phyloP scores from a whole-genome alignment of 2,888 invertebrate species.

The Yponomeuta evonymella region DNA sequence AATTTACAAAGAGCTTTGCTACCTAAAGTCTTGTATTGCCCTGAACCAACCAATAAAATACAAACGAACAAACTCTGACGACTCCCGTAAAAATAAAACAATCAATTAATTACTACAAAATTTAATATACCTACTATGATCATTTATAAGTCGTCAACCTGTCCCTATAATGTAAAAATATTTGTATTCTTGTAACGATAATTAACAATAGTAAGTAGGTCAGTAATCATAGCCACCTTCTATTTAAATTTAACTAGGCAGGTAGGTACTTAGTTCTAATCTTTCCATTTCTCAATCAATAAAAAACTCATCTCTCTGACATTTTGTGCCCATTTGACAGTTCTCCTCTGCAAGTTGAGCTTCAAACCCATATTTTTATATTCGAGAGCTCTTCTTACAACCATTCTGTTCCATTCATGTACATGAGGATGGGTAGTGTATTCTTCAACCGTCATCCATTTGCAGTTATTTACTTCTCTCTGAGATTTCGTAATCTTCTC shows the following conservation, averaged over 20 bases:
- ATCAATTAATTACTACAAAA: not conserved
- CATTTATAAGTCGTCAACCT: not conserved
- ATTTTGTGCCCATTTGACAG: constrained; percentile 50
- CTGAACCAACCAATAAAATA: constrained; percentile 32
- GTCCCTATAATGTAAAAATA: not conserved
- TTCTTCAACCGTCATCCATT: constrained; percentile 89
- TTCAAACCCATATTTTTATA: constrained; percentile 77
- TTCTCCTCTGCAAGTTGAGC: constrained; percentile 75
- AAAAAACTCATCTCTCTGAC: constrained; percentile 54
- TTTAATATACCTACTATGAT: too few species aligned
- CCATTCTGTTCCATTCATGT: constrained; percentile 81
- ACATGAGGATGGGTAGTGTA: constrained; percentile 82
- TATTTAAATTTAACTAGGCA: constrained; percentile 13
- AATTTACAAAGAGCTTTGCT: constrained; percentile 51
- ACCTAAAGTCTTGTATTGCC: constrained; percentile 45
- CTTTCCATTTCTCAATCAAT: constrained; percentile 37
- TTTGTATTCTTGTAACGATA: not conserved
- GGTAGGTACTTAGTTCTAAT: not conserved
- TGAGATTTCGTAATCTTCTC: constrained; percentile 80
- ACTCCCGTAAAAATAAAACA: not conserved
- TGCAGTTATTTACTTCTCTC: constrained; percentile 84
- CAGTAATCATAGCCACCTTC: not conserved
- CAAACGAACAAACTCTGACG: constrained; percentile 16
- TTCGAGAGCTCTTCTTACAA: constrained; percentile 79
- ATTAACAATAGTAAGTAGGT: not conserved